Conservation (phyloP, 2,113 vertebrate species). For the Dendropsophus ebraccatus region DNA sequence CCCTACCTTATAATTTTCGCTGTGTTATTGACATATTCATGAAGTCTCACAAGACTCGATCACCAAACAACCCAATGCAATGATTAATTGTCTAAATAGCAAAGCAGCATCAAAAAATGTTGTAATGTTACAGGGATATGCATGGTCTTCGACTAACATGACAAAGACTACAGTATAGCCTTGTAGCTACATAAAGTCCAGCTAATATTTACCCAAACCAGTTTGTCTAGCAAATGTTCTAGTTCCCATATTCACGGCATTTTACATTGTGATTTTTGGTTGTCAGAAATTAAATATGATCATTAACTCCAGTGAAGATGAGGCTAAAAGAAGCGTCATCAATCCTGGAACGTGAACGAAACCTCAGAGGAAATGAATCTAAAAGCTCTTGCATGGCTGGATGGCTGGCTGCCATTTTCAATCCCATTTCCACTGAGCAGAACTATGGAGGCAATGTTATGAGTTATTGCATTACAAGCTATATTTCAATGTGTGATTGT, state of each 20-base stretch:
- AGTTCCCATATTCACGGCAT: background rate
- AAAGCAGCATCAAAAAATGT: background rate
- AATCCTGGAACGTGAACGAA: slow-evolving; percentile 49
- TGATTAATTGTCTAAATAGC: background rate
- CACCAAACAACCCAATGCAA: background rate
- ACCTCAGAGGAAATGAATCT: slow-evolving; percentile 56
- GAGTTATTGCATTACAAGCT: slow-evolving; percentile 51
- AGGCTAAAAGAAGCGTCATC: slow-evolving; percentile 39
- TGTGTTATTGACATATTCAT: no score
- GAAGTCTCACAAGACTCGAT: background rate
- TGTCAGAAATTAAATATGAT: slow-evolving; percentile 28
- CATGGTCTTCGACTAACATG: background rate
- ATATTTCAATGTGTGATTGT: slow-evolving; percentile 37
- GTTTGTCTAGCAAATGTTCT: background rate
- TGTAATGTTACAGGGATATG: background rate
- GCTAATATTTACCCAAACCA: background rate
- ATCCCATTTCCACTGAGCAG: slow-evolving; percentile 9
- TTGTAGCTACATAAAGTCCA: background rate
- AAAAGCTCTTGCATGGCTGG: slow-evolving; percentile 54
- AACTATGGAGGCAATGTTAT: slow-evolving; percentile 52
- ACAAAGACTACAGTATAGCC: background rate
- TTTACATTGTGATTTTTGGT: slow-evolving; percentile 11
- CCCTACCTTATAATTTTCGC: no score
- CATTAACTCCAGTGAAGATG: slow-evolving; percentile 47
- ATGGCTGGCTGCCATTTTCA: slow-evolving; percentile 54